A percentile compares a stretch with the other conserved stretches of the same genome.
Conservation (phyloP, 2,113 vertebrate genomes). For the Tragelaphus strepsiceros region DNA sequence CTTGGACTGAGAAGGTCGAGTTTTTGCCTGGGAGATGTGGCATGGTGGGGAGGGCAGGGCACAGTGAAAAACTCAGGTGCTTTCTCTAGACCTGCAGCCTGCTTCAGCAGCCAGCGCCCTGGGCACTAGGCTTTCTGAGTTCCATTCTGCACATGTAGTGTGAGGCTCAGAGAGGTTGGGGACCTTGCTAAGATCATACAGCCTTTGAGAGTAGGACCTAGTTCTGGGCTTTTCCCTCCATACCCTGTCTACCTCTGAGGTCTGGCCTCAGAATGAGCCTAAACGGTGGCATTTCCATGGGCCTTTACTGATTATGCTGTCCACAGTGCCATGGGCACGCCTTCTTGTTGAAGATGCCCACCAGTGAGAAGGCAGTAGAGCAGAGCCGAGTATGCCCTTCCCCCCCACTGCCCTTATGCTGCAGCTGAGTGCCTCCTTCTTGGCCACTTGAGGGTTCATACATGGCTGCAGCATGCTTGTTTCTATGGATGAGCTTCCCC, state of each 20-base stretch:
- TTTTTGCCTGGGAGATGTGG: not conserved
- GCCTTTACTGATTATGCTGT: not conserved
- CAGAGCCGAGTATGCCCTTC: rapidly evolving
- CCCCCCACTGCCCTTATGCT: not conserved
- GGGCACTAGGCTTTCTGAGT: not conserved
- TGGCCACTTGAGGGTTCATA: not conserved
- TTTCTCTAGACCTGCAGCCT: not conserved
- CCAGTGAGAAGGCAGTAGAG: not conserved
- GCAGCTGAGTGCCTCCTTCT: not conserved
- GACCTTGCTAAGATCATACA: not conserved
- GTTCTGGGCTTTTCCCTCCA: not conserved
- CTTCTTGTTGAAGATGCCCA: not conserved
- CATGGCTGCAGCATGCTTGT: not conserved
- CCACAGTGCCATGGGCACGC: not conserved
- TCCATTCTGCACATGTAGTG: not conserved
- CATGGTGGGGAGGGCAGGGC: not conserved
- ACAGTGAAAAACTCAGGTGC: too few relatives aligned
- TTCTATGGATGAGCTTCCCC: not conserved
- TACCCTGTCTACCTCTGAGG: not conserved
- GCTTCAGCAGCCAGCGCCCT: not conserved
- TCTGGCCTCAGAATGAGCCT: not conserved
- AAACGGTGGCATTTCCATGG: not conserved
- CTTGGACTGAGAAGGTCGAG: not conserved
- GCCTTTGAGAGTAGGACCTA: not conserved
- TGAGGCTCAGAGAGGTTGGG: not conserved